Conservation (phyloP, 2,797 vertebrate genomes). For the Remorina albescens region DNA sequence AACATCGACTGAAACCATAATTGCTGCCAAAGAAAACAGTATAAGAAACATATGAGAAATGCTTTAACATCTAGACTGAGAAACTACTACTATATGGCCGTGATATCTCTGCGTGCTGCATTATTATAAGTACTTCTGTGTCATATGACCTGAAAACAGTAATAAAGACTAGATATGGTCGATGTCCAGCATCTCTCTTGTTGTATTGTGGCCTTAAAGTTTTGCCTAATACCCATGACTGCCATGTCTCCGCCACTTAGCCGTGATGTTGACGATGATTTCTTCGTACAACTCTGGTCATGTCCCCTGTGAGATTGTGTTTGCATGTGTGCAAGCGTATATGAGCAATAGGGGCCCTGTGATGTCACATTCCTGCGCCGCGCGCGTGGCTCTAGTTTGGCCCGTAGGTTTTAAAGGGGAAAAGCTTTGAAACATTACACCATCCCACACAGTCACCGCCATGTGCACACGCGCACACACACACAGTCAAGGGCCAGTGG, state of each 20-base stretch:
- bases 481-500: constrained; percentile 88
- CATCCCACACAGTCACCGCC: constrained; percentile 63
- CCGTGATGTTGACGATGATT: constrained; percentile 78
- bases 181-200: constrained; percentile 41
- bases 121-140: constrained; percentile 37
- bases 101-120: constrained; percentile 13
- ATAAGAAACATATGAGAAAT: constrained; percentile 48
- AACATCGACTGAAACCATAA: constrained; percentile 67
- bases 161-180: constrained; percentile 30
- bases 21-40: constrained; percentile 70
- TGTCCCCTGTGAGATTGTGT: constrained; percentile 73
- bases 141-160: constrained; percentile 24
- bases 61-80: constrained; percentile 28
- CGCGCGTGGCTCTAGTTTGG: constrained; percentile 86
- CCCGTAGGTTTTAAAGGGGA: constrained; percentile 82
- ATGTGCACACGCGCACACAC: constrained; percentile 38
- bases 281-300: constrained; percentile 76
- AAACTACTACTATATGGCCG: constrained; percentile 21
- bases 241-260: constrained; percentile 74
- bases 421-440: constrained; percentile 89
- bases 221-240: constrained; percentile 75
- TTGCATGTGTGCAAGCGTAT: constrained; percentile 44
- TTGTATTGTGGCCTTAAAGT: constrained; percentile 64
- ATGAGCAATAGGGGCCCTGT: constrained; percentile 73
- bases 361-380: constrained; percentile 87